A percentile compares a stretch with the other conserved stretches of the same genome.
These are phyloP conservation scores for Halictus rubicundus DNA, from an alignment of 1,140 invertebrate genomes.

Conservation along the genomic window DNA sequence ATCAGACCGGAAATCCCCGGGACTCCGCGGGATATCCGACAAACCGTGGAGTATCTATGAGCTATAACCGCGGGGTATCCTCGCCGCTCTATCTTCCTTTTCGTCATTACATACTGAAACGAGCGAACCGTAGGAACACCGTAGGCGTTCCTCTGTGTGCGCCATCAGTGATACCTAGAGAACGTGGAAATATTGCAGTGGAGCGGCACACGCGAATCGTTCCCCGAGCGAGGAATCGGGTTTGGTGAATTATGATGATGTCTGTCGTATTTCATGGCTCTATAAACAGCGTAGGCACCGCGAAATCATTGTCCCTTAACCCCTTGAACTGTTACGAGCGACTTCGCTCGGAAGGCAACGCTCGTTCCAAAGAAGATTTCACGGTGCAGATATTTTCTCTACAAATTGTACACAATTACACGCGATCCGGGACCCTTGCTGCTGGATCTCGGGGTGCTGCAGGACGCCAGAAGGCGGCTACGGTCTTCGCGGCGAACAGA, in stretches of 20 bases:
- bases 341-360: background rate
- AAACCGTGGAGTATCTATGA: constrained; percentile 45
- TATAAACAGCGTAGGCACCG: background rate
- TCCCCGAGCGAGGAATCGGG: background rate
- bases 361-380: background rate
- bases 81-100: constrained; percentile 12
- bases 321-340: background rate
- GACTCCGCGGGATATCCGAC: constrained; percentile 41
- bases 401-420: no score
- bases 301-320: background rate
- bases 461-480: no score
- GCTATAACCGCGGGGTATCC: constrained; percentile 5
- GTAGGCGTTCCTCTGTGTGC: constrained; percentile 8
- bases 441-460: no score
- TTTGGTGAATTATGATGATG: constrained; percentile 2
- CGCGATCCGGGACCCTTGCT: no score
- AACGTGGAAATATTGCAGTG: background rate
- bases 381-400: no score
- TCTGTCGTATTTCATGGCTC: background rate
- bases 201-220: background rate
- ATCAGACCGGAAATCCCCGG: constrained; percentile 32
- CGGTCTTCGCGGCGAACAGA: no score
- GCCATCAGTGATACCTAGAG: background rate
- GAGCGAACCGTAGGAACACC: background rate
- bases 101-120: background rate